These are phyloP conservation scores for Anguilla pacifica DNA, from an alignment of 2,797 vertebrate genomes.

Conservation along the genomic window DNA sequence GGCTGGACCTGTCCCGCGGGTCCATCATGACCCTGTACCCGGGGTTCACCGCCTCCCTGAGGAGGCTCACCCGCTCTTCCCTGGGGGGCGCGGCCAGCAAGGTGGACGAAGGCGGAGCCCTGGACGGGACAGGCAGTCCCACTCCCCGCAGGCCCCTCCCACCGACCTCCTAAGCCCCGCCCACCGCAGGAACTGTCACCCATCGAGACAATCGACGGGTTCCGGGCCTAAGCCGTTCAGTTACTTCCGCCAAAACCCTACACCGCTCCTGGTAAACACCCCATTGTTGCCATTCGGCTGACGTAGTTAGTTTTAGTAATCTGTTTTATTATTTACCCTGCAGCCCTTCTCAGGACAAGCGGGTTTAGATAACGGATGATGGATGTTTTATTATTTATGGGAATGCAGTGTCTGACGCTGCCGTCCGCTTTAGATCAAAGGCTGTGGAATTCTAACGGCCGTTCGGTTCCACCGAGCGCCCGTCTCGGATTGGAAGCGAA, in stretches of 20 bases:
- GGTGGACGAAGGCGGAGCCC: not conserved
- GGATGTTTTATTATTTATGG: not conserved
- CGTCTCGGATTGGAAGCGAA: not conserved
- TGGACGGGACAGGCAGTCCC: slow-evolving; percentile 23
- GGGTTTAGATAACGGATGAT: too few species aligned
- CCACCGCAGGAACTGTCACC: not conserved
- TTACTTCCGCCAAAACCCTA: not conserved
- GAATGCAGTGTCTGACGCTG: not conserved
- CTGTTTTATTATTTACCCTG: not conserved
- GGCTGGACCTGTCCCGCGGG: slow-evolving; percentile 64
- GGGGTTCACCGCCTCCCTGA: slow-evolving; percentile 65
- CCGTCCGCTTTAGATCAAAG: slow-evolving; percentile 25
- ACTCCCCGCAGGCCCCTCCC: not conserved
- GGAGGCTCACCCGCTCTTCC: slow-evolving; percentile 66
- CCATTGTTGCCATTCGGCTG: not conserved
- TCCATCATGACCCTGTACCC: slow-evolving; percentile 74
- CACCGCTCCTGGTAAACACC: not conserved
- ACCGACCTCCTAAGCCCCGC: not conserved
- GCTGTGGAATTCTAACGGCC: not conserved
- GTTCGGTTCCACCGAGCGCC: not conserved
- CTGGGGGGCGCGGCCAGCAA: slow-evolving; percentile 25
- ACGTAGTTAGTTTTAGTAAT: not conserved
- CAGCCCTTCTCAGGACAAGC: too few species aligned
- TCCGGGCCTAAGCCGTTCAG: not conserved
- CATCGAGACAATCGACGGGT: not conserved